Evolutionary conservation across 2,113 vertebrate species (phyloP), one percentile per base, ranked within the genome.

Genomic region (Hiodon tergisus): DNA sequence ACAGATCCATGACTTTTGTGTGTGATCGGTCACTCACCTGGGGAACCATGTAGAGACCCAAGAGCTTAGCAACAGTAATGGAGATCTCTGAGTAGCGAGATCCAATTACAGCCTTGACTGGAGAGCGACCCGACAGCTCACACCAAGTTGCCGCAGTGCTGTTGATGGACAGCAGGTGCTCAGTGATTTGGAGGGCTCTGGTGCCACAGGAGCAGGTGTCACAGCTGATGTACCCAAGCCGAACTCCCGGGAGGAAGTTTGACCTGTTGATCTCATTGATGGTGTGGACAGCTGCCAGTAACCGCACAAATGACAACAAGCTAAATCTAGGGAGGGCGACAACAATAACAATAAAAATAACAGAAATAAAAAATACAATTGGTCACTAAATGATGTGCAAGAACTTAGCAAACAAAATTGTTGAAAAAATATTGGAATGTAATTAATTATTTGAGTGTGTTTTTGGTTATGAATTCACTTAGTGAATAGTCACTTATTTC

Each of bases 211-310:
- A 69, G 72, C 90, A 91, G 0, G 89, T 86, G 78, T 90, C 89
- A 78, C 85, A 89, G 80, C 89, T 78, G 63, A 83, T 9, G 75
- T 90, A 91, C 52, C 89, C 90, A 31, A 91, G 82, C 31, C 31
- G 81, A 31, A 89, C 80, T 10, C 85, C 86, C 0, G 85, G 88
- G 8, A 91, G 83, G 67, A 89, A 79, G 17, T 81, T 79, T 2
- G 82, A 81, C 51, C 86, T 85, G 67, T 91, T 91, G 58, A 90
- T 84, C 2, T 69, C 63, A 69, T 90, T 86, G n/a, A 91, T 89
- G 65, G 85, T 82, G 59, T 91, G 77, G 58, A 91, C 87, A n/a
- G 70, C 55, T 48, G 85, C 80, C 72, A 90, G 81, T 31, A 80
- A 81, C 5, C 17, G 51, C 69, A 86, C 31, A 55, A 90, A 85